phyloP scores from a whole-genome alignment of 23 tunicate genomes.

The Halocynthia aurantium region DNA sequence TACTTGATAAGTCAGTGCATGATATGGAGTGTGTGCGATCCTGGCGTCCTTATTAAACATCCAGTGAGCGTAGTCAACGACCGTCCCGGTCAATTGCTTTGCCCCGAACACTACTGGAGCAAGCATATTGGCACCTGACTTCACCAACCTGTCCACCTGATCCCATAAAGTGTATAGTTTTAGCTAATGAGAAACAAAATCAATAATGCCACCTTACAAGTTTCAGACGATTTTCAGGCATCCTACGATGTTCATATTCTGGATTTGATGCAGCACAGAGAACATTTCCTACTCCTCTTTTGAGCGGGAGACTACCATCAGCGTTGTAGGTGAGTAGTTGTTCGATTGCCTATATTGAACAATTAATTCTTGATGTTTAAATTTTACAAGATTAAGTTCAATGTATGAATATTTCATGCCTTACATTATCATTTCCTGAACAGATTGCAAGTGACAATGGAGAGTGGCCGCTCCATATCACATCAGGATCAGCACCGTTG shows the following conservation, averaged over 20 bases:
- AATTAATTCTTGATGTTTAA: background rate
- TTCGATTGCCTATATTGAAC: constrained; percentile 44
- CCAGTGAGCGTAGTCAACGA: constrained; percentile 93
- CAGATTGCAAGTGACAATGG: constrained; percentile 73
- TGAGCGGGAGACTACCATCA: constrained; percentile 61
- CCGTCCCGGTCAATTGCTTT: constrained; percentile 66
- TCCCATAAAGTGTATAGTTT: background rate
- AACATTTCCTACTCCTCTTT: constrained; percentile 52
- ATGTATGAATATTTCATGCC: background rate
- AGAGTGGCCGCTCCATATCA: constrained; percentile 88
- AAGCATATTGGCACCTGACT: constrained; percentile 70
- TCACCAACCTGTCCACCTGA: constrained; percentile 63
- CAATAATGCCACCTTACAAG: constrained; percentile 38
- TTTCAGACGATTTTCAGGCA: constrained; percentile 27
- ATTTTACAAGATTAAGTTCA: background rate
- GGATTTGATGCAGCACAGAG: constrained; percentile 71
- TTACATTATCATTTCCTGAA: constrained; percentile 85
- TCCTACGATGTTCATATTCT: constrained; percentile 57
- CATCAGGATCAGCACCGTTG: constrained; percentile 90
- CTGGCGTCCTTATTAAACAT: constrained; percentile 50
- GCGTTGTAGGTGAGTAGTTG: constrained; percentile 58
- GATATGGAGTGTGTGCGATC: constrained; percentile 84
- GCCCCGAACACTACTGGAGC: constrained; percentile 74
- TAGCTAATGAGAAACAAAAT: background rate
- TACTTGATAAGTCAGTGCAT: constrained; percentile 74